Evolutionary conservation across 2,888 invertebrate genomes (phyloP), one percentile per base, ranked within the genome.

Genomic region (Lagria hirta): DNA sequence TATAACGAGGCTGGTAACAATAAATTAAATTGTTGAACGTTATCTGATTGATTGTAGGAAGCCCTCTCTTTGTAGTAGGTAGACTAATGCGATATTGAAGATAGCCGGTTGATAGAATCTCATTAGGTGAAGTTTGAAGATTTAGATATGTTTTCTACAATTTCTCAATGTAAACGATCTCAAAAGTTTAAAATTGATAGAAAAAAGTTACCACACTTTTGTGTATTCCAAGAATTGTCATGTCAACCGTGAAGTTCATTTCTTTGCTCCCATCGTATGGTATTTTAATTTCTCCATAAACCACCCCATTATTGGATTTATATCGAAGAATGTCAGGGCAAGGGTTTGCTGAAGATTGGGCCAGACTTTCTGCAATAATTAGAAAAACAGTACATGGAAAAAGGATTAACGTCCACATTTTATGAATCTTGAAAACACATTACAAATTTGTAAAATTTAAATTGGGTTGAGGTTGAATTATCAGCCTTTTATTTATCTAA

Each of bases 1-100:
- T 48, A 50, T 61, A 62, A 1, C 55, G 52, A 18, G 64, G 60
- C 23, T 65, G 65, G 3, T 47, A 47, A 43, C 67, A 67, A n/a
- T 51, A 57, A 7, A 48, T 21, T 8, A 20, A 43, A 2, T 49
- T 48, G 26, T 67, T 67, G 43, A 56, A 63, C 10, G 37, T 45
- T n/a, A 67, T 58, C 22, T 52, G 51, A 3, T 65, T 67, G 11
- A 67, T 55, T 52, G 54, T 64, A 3, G 67, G 67, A 14, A 65
- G 41, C 0, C 55, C 32, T 24, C n/a, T n/a, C 61, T 47, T 24
- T 56, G 54, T 20, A 57, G 53, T 1, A 65, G 64, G 28, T 66
- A n/a, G 65, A 12, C 45, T 48, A 6, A 65, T 36, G 14, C 51
- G 52, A 33, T 62, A 63, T 11, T 24, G 37, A 5, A 63, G 26